Percentiles rank a stretch among this genome's conserved stretches.
These are phyloP conservation scores for Eumaeus atala DNA, from an alignment of 1,140 invertebrate genomes.

Conservation along the genomic window DNA sequence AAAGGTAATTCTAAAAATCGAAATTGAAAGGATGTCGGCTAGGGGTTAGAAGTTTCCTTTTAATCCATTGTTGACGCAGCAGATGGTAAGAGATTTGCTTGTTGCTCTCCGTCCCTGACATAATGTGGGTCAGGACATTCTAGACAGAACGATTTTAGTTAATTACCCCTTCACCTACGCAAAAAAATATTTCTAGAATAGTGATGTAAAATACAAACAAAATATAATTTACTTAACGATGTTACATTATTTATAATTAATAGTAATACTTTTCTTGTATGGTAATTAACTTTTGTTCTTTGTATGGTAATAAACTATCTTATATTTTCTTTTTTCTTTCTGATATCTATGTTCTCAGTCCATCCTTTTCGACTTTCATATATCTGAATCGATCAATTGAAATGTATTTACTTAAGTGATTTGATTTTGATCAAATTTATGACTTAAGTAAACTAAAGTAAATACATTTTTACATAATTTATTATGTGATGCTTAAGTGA, in stretches of 20 bases:
- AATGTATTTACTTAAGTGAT: too few relatives aligned
- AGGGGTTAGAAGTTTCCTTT: slow-evolving; percentile 64
- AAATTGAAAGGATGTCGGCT: slow-evolving; percentile 63
- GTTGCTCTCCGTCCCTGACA: slow-evolving; percentile 45
- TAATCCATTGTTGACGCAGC: slow-evolving; percentile 39
- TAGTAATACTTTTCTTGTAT: too few relatives aligned
- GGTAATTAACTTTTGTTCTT: too few relatives aligned
- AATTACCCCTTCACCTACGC: slow-evolving; percentile 3
- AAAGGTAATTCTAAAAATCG: slow-evolving; percentile 43
- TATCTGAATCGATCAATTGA: too few relatives aligned
- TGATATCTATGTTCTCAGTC: too few relatives aligned
- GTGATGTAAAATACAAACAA: not conserved
- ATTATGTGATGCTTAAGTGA: slow-evolving; percentile 18
- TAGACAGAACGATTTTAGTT: slow-evolving; percentile 1
- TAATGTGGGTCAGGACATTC: slow-evolving; percentile 55
- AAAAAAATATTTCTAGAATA: too few relatives aligned
- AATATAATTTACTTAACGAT: not conserved
- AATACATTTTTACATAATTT: slow-evolving; percentile 17
- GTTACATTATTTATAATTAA: too few relatives aligned
- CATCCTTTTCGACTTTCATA: too few relatives aligned
- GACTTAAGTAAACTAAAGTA: not conserved
- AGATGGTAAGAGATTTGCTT: slow-evolving; percentile 50
- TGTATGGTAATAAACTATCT: too few relatives aligned
- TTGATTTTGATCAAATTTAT: too few relatives aligned
- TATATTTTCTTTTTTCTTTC: too few relatives aligned